Percentiles rank a stretch among this genome's conserved stretches.
phyloP scores from a whole-genome alignment of 2,113 vertebrate species.

The Planiliza haematocheilus region DNA sequence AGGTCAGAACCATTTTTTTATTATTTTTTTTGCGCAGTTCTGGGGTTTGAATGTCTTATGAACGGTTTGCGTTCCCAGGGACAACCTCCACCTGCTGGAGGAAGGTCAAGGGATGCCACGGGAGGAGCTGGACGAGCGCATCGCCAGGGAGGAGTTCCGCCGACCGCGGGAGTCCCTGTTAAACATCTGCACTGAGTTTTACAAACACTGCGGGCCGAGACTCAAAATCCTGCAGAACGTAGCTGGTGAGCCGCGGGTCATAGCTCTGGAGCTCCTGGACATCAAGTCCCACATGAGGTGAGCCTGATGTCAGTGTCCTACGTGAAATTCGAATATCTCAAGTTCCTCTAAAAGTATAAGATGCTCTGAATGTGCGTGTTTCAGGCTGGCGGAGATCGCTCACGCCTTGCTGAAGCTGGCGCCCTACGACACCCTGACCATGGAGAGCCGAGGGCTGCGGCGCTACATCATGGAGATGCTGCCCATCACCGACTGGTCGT shows the following conservation, averaged over 20 bases:
- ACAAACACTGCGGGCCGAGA: conserved; percentile 95
- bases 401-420: conserved; percentile 97
- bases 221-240: conserved; percentile 98
- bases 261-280: conserved; percentile 94
- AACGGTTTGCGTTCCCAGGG: conserved; percentile 78
- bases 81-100: conserved; percentile 96
- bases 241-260: conserved; percentile 94
- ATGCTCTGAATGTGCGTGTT: background rate
- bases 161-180: conserved; percentile 93
- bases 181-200: conserved; percentile 98
- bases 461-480: conserved; percentile 99
- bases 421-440: conserved; percentile 97
- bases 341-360: background rate
- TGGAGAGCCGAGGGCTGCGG: conserved; percentile 96
- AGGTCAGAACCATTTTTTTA: conserved; percentile 88
- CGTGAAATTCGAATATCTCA: too few relatives aligned
- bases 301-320: background rate
- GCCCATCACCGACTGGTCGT: conserved; percentile 97
- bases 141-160: conserved; percentile 95
- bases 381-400: conserved; percentile 95
- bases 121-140: conserved; percentile 95
- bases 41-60: background rate
- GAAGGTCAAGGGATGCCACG: conserved; percentile 95
- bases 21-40: too few relatives aligned
- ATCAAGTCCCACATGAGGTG: conserved; percentile 99